Evolutionary conservation across 2,797 vertebrate genomes (phyloP).

Genomic region (Alauda arvensis): DNA sequence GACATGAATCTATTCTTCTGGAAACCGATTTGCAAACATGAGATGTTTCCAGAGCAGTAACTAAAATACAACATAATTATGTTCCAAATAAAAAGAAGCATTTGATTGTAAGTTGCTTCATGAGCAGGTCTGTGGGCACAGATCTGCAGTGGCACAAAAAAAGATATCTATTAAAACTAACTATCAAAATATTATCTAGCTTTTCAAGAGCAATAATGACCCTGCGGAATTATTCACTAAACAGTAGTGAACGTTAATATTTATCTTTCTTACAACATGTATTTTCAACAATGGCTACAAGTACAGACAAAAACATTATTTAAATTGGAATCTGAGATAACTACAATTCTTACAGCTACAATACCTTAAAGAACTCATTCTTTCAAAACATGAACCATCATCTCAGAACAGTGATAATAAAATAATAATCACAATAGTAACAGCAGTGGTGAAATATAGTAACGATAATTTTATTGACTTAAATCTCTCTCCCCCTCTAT

Average conservation of each 20-base stretch:
- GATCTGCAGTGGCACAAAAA: background rate
- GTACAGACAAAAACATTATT: background rate
- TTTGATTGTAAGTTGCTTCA: background rate
- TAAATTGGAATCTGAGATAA: background rate
- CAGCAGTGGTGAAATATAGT: background rate
- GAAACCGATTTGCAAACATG: constrained; percentile 6
- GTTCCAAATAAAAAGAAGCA: constrained; percentile 24
- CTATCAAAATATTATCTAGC: background rate
- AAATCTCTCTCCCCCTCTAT: background rate
- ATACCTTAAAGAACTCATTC: background rate
- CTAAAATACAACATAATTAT: constrained; percentile 19
- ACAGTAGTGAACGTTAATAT: background rate
- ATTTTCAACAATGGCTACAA: background rate
- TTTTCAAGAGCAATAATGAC: background rate
- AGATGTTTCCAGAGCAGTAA: background rate
- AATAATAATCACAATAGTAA: background rate
- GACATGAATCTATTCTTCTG: constrained; percentile 25
- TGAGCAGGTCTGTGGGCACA: background rate
- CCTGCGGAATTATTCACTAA: background rate
- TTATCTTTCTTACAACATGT: background rate
- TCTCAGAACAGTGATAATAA: background rate
- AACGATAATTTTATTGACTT: background rate
- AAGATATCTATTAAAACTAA: background rate
- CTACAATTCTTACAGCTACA: background rate
- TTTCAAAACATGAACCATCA: background rate